Evolutionary conservation across 1,140 invertebrate species (phyloP), one percentile per base, ranked within the genome.

Genomic region (Aphidius gifuensis): DNA sequence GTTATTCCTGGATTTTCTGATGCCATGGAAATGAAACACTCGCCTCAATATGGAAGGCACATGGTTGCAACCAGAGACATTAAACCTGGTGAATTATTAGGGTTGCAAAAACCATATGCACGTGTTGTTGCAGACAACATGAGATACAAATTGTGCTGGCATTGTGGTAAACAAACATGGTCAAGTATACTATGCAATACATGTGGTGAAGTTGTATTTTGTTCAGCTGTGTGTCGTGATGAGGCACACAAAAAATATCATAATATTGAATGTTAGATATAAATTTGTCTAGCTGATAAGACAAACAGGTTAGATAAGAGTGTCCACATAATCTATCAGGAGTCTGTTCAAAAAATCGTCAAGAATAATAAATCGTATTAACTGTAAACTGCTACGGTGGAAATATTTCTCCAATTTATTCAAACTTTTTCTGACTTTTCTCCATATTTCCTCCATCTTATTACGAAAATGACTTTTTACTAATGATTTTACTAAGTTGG

Each of bases 251-350:
- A 81, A 11, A 75, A 78, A 9, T 90, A 87, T 75, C 93, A 96
- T 73, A 79, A 83, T 69, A 83, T 86, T 65, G 93, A 96, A 83
- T 96, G 93, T n/a, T n/a, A n/a, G n/a, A n/a, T n/a, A n/a, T n/a
- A n/a, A n/a, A n/a, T n/a, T n/a, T n/a, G n/a, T n/a, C n/a, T n/a
- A n/a, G n/a, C n/a, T n/a, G n/a, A n/a, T n/a, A n/a, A n/a, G n/a
- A n/a, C n/a, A n/a, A n/a, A n/a, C n/a, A n/a, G n/a, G n/a, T n/a
- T n/a, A n/a, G n/a, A n/a, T n/a, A n/a, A n/a, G n/a, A n/a, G n/a
- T n/a, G n/a, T n/a, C n/a, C n/a, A n/a, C n/a, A n/a, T n/a, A n/a
- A n/a, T n/a, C n/a, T n/a, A n/a, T n/a, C n/a, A n/a, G n/a, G n/a
- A n/a, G n/a, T n/a, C n/a, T n/a, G n/a, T n/a, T n/a, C n/a, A n/a